These are phyloP conservation scores for Hipposideros larvatus DNA, from an alignment of 2,797 vertebrate genomes.

Conservation along the genomic window DNA sequence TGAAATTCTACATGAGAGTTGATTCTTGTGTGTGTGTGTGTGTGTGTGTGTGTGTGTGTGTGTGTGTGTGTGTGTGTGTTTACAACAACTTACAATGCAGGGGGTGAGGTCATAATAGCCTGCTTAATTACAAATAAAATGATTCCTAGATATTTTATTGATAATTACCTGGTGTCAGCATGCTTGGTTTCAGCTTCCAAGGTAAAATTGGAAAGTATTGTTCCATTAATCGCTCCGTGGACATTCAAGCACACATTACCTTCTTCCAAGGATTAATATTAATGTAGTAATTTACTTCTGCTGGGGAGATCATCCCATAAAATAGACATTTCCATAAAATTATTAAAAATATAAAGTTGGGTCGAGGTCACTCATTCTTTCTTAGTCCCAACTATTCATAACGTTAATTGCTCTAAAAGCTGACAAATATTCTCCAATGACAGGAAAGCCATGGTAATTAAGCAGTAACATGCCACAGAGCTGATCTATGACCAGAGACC, in stretches of 20 bases:
- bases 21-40: constrained; percentile 61
- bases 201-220: constrained; percentile 75
- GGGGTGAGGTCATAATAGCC: constrained; percentile 71
- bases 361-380: neutral
- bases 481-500: neutral
- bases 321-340: constrained; percentile 58
- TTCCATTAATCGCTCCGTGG: constrained; percentile 80
- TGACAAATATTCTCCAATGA: constrained; percentile 48
- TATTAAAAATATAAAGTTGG: constrained; percentile 56
- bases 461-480: neutral
- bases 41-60: neutral
- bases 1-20: constrained; percentile 79
- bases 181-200: constrained; percentile 77
- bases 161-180: constrained; percentile 74
- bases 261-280: constrained; percentile 72
- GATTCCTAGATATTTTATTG: constrained; percentile 83
- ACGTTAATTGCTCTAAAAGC: constrained; percentile 50
- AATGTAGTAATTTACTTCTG: constrained; percentile 69
- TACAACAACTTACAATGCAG: constrained; percentile 63
- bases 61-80: constrained; percentile 26
- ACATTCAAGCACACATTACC: constrained; percentile 66
- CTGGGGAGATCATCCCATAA: constrained; percentile 44
- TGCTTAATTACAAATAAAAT: constrained; percentile 85
- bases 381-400: constrained; percentile 48
- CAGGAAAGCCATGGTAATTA: neutral